These are phyloP conservation scores for Argentina silus DNA, from an alignment of 2,797 vertebrate genomes.

Conservation along the genomic window DNA sequence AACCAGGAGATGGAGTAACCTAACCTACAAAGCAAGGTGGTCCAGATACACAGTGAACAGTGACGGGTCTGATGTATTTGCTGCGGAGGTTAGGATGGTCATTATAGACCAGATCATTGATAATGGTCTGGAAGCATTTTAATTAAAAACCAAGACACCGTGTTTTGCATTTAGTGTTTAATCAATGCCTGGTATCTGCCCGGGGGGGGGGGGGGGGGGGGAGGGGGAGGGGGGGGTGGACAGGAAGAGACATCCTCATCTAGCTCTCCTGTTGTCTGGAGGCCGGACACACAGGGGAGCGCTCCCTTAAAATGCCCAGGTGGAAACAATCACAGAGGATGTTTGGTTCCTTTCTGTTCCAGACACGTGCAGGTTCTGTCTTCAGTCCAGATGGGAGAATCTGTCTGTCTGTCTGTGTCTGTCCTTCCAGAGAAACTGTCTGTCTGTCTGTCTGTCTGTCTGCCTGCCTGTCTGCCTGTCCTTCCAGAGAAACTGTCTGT, in stretches of 20 bases:
- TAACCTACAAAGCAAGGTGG: background rate
- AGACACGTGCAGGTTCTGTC: background rate
- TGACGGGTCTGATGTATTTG: background rate
- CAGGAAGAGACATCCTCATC: too few relatives aligned
- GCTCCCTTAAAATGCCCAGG: background rate
- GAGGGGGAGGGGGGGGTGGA: too few relatives aligned
- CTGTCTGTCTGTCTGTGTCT: background rate
- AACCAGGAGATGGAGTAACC: background rate
- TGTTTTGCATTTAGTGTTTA: background rate
- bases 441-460: background rate
- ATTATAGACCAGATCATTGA: background rate
- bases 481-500: background rate
- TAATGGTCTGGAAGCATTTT: background rate
- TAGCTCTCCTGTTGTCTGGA: constrained; percentile 7
- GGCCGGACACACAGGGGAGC: background rate
- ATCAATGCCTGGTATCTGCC: background rate
- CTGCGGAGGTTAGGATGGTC: background rate
- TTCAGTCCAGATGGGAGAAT: background rate
- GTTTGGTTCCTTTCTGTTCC: constrained; percentile 8
- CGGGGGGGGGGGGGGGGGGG: too few relatives aligned
- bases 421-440: background rate
- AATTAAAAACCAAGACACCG: background rate
- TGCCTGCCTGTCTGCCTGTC: background rate
- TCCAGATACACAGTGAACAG: background rate
- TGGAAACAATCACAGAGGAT: constrained; percentile 6